Evolutionary conservation across 2,888 invertebrate genomes (phyloP).

Genomic region (Microctonus brassicae): DNA sequence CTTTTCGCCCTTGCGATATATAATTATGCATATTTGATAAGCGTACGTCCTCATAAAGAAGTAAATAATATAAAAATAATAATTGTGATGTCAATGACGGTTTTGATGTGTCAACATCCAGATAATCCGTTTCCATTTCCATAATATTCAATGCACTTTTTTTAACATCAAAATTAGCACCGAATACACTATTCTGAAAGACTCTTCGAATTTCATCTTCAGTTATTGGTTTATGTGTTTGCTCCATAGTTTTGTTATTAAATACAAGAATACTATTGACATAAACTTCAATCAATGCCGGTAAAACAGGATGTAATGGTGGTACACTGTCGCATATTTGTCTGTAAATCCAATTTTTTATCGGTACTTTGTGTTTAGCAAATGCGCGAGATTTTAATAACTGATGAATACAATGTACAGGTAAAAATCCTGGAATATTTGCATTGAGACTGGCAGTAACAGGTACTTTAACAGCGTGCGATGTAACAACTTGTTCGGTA

Average conservation of each 20-base stretch:
- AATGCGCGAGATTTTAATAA: conserved; percentile 93
- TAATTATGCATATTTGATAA: conserved; percentile 79
- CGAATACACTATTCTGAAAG: conserved; percentile 83
- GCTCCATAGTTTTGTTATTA: conserved; percentile 78
- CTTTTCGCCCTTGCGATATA: conserved; percentile 78
- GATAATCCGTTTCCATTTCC: conserved; percentile 74
- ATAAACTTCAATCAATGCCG: conserved; percentile 93
- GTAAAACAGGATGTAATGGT: conserved; percentile 94
- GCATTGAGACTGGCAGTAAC: conserved; percentile 92
- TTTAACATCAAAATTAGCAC: conserved; percentile 76
- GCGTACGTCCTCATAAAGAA: conserved; percentile 92
- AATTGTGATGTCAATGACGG: conserved; percentile 88
- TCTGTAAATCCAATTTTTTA: conserved; percentile 96
- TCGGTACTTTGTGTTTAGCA: conserved; percentile 95
- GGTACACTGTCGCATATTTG: conserved; percentile 90
- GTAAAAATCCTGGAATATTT: conserved; percentile 90
- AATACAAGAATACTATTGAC: conserved; percentile 90
- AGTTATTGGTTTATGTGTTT: conserved; percentile 91
- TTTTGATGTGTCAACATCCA: conserved; percentile 74
- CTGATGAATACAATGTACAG: conserved; percentile 97
- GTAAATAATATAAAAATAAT: conserved; percentile 89
- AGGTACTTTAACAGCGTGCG: conserved; percentile 95
- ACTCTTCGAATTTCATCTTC: conserved; percentile 90
- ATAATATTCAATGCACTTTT: conserved; percentile 70
- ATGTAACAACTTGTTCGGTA: conserved; percentile 95